A percentile compares a stretch with the other conserved stretches of the same genome.
Conservation (phyloP, 1,140 invertebrate species). For the Psilanteris sp. region DNA sequence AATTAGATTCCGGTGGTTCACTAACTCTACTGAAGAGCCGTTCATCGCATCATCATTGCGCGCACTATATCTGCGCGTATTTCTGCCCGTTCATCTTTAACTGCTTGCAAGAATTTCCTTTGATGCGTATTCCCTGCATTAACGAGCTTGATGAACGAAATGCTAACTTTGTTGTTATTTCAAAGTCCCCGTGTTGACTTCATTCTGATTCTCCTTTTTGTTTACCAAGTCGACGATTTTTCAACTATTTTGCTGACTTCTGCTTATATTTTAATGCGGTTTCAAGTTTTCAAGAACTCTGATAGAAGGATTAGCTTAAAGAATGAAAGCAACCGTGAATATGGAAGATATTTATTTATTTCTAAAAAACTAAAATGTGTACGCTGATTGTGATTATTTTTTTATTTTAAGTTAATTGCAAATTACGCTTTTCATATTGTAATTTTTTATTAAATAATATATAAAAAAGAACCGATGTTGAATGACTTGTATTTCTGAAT, state of each 20-base stretch:
- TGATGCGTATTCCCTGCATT: constrained; percentile 76
- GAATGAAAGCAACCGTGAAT: neutral
- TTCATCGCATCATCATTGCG: constrained; percentile 52
- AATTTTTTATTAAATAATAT: too few relatives aligned
- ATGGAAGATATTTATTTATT: neutral
- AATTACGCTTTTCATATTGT: too few relatives aligned
- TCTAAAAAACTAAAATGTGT: neutral
- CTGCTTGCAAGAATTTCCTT: constrained; percentile 72
- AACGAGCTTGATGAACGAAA: constrained; percentile 75
- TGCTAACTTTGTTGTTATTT: constrained; percentile 78
- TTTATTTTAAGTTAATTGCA: too few relatives aligned
- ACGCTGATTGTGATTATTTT: too few relatives aligned
- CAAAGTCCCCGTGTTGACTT: constrained; percentile 69
- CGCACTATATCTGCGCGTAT: constrained; percentile 46
- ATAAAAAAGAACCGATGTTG: too few relatives aligned
- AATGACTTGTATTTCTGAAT: too few relatives aligned
- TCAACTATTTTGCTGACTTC: constrained; percentile 8
- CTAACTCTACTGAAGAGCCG: constrained; percentile 52
- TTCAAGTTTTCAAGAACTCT: neutral
- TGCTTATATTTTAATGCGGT: constrained; percentile 23
- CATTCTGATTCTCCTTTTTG: constrained; percentile 29
- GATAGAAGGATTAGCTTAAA: constrained; percentile 20
- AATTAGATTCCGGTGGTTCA: constrained; percentile 61
- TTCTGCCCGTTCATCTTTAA: constrained; percentile 50
- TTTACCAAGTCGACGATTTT: constrained; percentile 14